Conservation (phyloP, 23 tunicate genomes). For the Diplosoma virens region DNA sequence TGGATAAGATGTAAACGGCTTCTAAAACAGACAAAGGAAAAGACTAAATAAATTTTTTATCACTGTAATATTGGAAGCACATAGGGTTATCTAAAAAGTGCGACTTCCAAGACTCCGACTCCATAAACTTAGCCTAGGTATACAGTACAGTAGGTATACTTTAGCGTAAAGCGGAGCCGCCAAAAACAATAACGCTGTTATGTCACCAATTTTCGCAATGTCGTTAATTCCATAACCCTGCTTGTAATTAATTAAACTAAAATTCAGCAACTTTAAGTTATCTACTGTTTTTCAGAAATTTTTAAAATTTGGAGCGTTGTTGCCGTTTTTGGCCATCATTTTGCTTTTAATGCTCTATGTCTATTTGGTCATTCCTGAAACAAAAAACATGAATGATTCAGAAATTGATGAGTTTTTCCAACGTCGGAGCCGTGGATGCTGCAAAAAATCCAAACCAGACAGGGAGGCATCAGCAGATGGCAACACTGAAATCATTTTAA, state of each 20-base stretch:
- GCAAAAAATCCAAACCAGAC: background rate
- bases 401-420: background rate
- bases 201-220: too few species aligned
- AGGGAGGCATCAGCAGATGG: background rate
- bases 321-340: background rate
- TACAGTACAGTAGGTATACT: too few species aligned
- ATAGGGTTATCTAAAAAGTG: too few species aligned
- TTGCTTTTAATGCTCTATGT: background rate
- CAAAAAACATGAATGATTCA: background rate
- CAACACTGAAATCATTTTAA: too few species aligned
- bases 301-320: conserved; percentile 2
- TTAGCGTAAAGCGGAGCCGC: too few species aligned
- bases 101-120: too few species aligned
- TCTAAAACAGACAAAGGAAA: too few species aligned
- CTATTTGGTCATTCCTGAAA: conserved; percentile 13
- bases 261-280: background rate
- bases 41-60: too few species aligned
- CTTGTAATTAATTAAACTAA: background rate
- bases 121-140: too few species aligned
- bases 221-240: background rate
- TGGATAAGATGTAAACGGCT: too few species aligned
- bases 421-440: background rate
- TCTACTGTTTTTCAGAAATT: background rate
- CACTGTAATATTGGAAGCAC: too few species aligned
- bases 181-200: too few species aligned